phyloP scores from a whole-genome alignment of 2,797 vertebrate genomes.

The Nannoperca obscura region DNA sequence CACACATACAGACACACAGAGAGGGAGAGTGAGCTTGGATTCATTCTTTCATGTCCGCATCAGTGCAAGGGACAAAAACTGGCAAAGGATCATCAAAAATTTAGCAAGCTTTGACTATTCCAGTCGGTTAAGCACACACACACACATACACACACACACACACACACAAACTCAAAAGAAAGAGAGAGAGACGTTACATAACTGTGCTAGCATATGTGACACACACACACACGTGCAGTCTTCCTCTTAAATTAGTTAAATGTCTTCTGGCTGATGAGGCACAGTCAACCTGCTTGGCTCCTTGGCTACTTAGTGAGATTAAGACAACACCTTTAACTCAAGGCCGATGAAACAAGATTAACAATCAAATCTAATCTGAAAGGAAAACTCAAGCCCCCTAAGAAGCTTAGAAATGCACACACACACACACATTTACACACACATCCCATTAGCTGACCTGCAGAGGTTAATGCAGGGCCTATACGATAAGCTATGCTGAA shows the following conservation, averaged over 20 bases:
- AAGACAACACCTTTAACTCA: conserved; percentile 63
- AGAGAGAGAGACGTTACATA: conserved; percentile 43
- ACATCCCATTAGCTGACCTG: conserved; percentile 46
- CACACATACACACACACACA: conserved; percentile 26
- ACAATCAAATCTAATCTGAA: conserved; percentile 69
- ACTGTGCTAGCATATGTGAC: conserved; percentile 45
- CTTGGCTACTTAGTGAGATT: conserved; percentile 63
- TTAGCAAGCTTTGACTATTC: conserved; percentile 40
- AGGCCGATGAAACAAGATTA: conserved; percentile 64
- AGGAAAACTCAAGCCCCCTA: conserved; percentile 55
- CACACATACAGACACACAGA: conserved; percentile 33
- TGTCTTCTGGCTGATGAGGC: conserved; percentile 38
- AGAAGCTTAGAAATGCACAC: conserved; percentile 56
- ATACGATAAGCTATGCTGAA: not conserved
- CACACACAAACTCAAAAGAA: conserved; percentile 7
- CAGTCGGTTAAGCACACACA: conserved; percentile 39
- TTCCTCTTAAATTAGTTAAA: conserved; percentile 56
- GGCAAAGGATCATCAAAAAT: conserved; percentile 58
- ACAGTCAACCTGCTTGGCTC: conserved; percentile 27
- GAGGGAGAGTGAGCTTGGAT: conserved; percentile 33
- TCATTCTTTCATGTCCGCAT: conserved; percentile 63
- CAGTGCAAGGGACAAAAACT: conserved; percentile 28
- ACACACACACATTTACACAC: conserved; percentile 20
- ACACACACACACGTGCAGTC: conserved; percentile 33
- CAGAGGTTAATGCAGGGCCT: conserved; percentile 52